Percentiles rank a stretch among this genome's conserved stretches.
Conservation (phyloP, 2,113 vertebrate genomes). For the Lamprologus callipterus region DNA sequence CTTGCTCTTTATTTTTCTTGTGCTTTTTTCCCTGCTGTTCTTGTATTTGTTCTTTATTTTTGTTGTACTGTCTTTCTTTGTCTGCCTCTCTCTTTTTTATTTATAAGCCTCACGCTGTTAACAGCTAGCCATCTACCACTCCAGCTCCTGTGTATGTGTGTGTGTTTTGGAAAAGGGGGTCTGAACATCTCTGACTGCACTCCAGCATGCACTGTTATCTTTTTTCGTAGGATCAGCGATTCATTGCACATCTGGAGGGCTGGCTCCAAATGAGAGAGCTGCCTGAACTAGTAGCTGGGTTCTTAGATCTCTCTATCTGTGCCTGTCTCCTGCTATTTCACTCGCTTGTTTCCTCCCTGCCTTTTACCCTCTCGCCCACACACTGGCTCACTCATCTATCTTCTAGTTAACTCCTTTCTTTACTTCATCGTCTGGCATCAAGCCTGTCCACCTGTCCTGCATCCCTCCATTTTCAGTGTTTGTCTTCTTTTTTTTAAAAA, state of each 20-base stretch:
- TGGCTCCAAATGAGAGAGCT: conserved; percentile 41
- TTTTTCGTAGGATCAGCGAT: conserved; percentile 6
- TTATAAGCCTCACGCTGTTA: neutral
- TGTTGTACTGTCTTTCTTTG: neutral
- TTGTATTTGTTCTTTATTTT: neutral
- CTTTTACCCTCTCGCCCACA: conserved; percentile 3
- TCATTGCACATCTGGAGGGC: conserved; percentile 26
- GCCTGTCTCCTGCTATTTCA: conserved; percentile 28
- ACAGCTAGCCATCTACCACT: neutral
- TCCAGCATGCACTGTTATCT: conserved; percentile 29
- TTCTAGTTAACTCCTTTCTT: conserved; percentile 29
- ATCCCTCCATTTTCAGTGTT: neutral
- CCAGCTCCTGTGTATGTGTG: conserved; percentile 22
- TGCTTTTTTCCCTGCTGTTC: neutral
- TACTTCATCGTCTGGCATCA: conserved; percentile 16
- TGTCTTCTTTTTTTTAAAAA: neutral
- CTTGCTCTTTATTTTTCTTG: neutral
- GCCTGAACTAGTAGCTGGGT: conserved; percentile 34
- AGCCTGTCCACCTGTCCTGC: conserved; percentile 26
- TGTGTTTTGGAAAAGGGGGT: neutral
- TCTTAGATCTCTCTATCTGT: conserved; percentile 37
- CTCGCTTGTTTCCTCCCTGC: conserved; percentile 15
- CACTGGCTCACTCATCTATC: conserved; percentile 19
- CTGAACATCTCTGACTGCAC: conserved; percentile 1
- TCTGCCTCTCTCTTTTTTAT: neutral